Conservation (phyloP, 2,113 vertebrate genomes). For the Nannobrachium achirus region DNA sequence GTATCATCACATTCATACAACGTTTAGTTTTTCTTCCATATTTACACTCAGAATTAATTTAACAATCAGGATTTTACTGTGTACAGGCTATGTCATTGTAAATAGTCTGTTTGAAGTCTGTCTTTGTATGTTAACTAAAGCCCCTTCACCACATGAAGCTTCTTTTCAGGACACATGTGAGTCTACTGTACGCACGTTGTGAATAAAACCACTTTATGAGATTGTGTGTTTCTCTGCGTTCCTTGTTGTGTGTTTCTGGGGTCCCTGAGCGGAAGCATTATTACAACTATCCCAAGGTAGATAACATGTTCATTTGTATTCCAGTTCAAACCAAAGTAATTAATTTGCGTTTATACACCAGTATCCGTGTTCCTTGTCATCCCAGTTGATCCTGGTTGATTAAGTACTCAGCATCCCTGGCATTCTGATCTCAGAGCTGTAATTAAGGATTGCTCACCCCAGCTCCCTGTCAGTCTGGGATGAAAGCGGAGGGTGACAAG, state of each 20-base stretch:
- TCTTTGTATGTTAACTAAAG: no score
- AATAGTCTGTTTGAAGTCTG: no score
- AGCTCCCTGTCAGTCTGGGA: slow-evolving; percentile 46
- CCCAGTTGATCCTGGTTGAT: neutral
- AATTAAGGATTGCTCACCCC: slow-evolving; percentile 30
- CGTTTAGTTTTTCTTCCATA: no score
- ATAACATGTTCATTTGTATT: slow-evolving; percentile 49
- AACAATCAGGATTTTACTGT: no score
- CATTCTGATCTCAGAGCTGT: slow-evolving; percentile 23
- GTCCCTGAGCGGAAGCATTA: slow-evolving; percentile 25
- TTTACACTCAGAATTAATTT: no score
- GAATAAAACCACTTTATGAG: no score
- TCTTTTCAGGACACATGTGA: no score
- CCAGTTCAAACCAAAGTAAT: slow-evolving; percentile 54
- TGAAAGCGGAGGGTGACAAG: slow-evolving; percentile 60
- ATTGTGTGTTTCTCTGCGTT: slow-evolving; percentile 25
- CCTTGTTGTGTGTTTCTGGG: slow-evolving; percentile 17
- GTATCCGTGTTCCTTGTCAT: neutral
- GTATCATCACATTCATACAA: no score
- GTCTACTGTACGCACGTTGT: no score
- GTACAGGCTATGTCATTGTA: no score
- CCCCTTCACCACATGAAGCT: no score
- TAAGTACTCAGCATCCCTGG: slow-evolving; percentile 2
- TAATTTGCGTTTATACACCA: slow-evolving; percentile 19
- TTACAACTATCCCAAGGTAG: slow-evolving; percentile 45